Conservation (phyloP, 2,113 vertebrate species). For the Monopterus albus region DNA sequence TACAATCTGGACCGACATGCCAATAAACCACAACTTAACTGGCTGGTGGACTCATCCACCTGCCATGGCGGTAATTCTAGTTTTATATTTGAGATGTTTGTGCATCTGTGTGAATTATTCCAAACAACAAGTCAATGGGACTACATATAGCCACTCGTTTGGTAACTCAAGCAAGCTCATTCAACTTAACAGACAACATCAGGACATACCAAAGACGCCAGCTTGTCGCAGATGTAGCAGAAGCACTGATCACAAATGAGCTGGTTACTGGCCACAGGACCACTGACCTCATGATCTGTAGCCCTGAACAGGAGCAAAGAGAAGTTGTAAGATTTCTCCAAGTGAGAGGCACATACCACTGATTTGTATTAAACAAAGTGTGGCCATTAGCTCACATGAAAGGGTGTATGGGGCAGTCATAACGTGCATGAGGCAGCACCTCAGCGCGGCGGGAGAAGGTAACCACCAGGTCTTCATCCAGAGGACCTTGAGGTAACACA, state of each 20-base stretch:
- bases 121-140: too few relatives aligned
- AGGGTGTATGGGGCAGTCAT: slow-evolving; percentile 75
- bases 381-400: slow-evolving; percentile 68
- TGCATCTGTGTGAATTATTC: too few relatives aligned
- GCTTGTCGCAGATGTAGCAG: slow-evolving; percentile 89
- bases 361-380: too few relatives aligned
- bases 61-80: too few relatives aligned
- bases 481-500: neutral
- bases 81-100: too few relatives aligned
- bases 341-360: neutral
- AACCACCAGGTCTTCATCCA: slow-evolving; percentile 81
- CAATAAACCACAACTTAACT: too few relatives aligned
- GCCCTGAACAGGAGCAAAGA: slow-evolving; percentile 67
- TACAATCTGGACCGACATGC: too few relatives aligned
- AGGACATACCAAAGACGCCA: slow-evolving; percentile 79
- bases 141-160: too few relatives aligned
- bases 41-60: too few relatives aligned
- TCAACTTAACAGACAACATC: neutral
- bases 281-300: slow-evolving; percentile 59
- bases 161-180: neutral
- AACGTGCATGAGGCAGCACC: slow-evolving; percentile 82
- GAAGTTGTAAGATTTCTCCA: neutral
- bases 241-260: slow-evolving; percentile 86
- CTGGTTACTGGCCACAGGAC: slow-evolving; percentile 76
- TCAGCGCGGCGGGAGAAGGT: slow-evolving; percentile 74